These are phyloP conservation scores for Eupithecia dodoneata DNA, from an alignment of 2,888 invertebrate genomes.

Conservation along the genomic window DNA sequence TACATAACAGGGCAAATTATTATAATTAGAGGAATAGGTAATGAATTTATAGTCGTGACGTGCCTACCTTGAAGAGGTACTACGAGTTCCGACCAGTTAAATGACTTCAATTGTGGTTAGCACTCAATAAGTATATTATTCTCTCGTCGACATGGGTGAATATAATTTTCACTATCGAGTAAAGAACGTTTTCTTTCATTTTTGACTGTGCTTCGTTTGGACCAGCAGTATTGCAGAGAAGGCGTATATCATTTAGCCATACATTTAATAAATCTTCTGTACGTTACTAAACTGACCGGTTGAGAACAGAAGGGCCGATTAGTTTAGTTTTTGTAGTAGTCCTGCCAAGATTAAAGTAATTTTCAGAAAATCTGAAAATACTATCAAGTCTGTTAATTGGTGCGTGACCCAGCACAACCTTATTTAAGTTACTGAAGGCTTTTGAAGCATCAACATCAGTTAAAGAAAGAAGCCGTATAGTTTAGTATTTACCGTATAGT, in stretches of 20 bases:
- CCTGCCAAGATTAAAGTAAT: neutral
- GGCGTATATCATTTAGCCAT: neutral
- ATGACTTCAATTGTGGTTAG: neutral
- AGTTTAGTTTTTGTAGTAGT: neutral
- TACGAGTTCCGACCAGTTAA: neutral
- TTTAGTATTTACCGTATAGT: slow-evolving; percentile 67
- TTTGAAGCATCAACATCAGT: neutral
- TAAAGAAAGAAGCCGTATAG: neutral
- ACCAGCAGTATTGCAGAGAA: neutral
- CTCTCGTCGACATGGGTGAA: too few relatives aligned
- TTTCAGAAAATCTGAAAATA: neutral
- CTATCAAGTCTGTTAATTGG: neutral
- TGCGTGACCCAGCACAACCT: neutral
- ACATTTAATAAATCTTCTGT: neutral
- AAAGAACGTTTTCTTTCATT: neutral
- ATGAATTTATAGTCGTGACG: neutral
- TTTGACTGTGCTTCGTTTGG: neutral
- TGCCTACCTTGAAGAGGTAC: neutral
- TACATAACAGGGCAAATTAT: neutral
- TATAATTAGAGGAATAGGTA: neutral
- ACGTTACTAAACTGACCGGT: neutral
- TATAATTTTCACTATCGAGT: neutral
- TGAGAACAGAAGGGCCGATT: neutral
- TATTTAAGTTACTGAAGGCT: neutral
- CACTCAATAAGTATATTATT: neutral